Evolutionary conservation across 1,140 invertebrate species (phyloP).

Genomic region (Drosophila repleta): DNA sequence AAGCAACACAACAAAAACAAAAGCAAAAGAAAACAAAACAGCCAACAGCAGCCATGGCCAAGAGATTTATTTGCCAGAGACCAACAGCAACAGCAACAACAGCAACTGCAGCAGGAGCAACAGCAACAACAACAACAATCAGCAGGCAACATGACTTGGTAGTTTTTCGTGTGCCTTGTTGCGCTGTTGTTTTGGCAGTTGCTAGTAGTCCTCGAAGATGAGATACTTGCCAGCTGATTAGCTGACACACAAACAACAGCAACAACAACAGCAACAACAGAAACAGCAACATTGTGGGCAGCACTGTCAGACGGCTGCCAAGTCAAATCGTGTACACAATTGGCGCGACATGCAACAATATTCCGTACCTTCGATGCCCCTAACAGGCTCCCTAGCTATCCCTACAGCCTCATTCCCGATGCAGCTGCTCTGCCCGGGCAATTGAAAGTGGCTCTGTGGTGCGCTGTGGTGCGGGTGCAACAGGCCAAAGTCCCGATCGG

Average conservation of each 20-base stretch:
- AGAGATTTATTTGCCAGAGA: constrained; percentile 72
- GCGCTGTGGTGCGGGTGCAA: constrained; percentile 18
- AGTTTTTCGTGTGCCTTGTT: constrained; percentile 78
- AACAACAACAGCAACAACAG: constrained; percentile 41
- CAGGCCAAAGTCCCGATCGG: constrained; percentile 61
- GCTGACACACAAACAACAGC: constrained; percentile 70
- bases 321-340: constrained; percentile 83
- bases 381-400: constrained; percentile 26
- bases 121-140: constrained; percentile 39
- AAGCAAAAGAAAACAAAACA: constrained; percentile 30
- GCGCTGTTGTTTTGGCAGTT: constrained; percentile 78
- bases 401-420: constrained; percentile 33
- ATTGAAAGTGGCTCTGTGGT: constrained; percentile 35
- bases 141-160: constrained; percentile 76
- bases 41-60: constrained; percentile 59
- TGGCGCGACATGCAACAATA: constrained; percentile 83
- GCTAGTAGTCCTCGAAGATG: constrained; percentile 82
- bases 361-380: constrained; percentile 45
- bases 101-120: constrained; percentile 46
- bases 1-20: constrained; percentile 25
- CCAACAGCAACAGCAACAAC: constrained; percentile 36
- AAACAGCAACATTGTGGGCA: constrained; percentile 67
- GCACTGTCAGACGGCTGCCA: constrained; percentile 79
- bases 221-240: constrained; percentile 83
- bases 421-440: constrained; percentile 17